Conservation (phyloP, 1,140 invertebrate species). For the Tetragnatha versicolor region DNA sequence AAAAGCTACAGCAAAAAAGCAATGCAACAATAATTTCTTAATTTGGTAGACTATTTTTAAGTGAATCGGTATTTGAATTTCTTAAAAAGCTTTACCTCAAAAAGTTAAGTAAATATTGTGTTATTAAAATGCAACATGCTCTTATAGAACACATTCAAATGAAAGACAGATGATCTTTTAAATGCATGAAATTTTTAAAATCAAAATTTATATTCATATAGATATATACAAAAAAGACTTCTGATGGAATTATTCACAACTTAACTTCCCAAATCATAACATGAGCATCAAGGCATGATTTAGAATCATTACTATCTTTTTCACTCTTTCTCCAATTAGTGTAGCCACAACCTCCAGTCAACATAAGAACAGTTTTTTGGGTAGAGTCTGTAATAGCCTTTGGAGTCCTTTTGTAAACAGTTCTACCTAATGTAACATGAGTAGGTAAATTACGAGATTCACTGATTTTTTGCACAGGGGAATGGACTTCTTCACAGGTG, state of each 20-base stretch:
- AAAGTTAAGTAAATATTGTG: too few relatives aligned
- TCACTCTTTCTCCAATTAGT: constrained; percentile 73
- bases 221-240: neutral
- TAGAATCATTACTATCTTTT: constrained; percentile 54
- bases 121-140: too few relatives aligned
- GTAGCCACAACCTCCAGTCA: constrained; percentile 88
- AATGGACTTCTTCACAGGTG: constrained; percentile 46
- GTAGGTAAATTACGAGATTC: constrained; percentile 42
- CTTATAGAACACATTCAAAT: too few relatives aligned
- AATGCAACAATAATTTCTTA: too few relatives aligned
- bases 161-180: too few relatives aligned
- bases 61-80: too few relatives aligned
- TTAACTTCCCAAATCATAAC: constrained; percentile 91
- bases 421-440: constrained; percentile 43
- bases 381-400: constrained; percentile 32
- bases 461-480: constrained; percentile 26
- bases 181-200: too few relatives aligned
- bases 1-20: too few relatives aligned
- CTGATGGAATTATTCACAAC: constrained; percentile 67
- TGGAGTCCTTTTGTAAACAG: constrained; percentile 7
- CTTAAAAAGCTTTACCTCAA: too few relatives aligned
- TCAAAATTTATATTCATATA: too few relatives aligned
- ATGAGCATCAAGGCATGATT: constrained; percentile 79
- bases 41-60: too few relatives aligned
- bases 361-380: constrained; percentile 77